Base-by-base conservation (phyloP, 2,797 vertebrate species). In the Balearica regulorum region DNA sequence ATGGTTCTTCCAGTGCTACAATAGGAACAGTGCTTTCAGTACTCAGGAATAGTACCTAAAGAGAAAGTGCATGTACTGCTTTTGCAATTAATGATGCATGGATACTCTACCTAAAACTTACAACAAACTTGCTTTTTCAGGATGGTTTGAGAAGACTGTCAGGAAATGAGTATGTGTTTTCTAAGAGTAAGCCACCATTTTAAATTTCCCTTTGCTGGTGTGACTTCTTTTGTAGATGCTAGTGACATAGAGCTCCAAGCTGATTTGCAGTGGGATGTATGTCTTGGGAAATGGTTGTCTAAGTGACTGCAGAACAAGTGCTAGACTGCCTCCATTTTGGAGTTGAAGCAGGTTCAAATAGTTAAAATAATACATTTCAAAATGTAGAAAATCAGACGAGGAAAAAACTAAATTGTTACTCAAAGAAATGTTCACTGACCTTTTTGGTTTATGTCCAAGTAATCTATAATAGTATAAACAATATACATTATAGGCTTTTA, bases 121-220 rank as follows among this genome's bases (percentile, higher is more conserved):
- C 1, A 0, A 55, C n/a, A 33, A 83, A 82, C 76, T 90, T 94
- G 28, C 93, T 91, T 96, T 98, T 98, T 83, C 94, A 98, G 98
- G 98, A 98, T 91, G 98, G 98, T 80, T 97, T 98, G 91, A 97
- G 98, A 97, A 98, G 98, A 96, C 65, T 98, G 76, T 98, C 98
- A 48, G 98, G 98, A 97, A 98, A 98, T 18, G 98, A 98, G 68
- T 98, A 97, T 69, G 96, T 98, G 84, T 98, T 98, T 96, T 98
- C 98, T 35, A 98, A 98, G 96, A 98, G 98, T 98, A 98, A 98
- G 98, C 95, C 83, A 61, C 16, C 26, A 5, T 61, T 93, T 96
- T 61, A 64, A 31, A 85, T 28, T 85, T 90, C n/a, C 28, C 20
- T 93, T 91, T 90, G 49, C 55, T 53, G 1, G 0, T 54, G 41